Evolutionary conservation across 2,888 invertebrate species (phyloP), one percentile per base, ranked within the genome.

Genomic region (Synergus itoensis): DNA sequence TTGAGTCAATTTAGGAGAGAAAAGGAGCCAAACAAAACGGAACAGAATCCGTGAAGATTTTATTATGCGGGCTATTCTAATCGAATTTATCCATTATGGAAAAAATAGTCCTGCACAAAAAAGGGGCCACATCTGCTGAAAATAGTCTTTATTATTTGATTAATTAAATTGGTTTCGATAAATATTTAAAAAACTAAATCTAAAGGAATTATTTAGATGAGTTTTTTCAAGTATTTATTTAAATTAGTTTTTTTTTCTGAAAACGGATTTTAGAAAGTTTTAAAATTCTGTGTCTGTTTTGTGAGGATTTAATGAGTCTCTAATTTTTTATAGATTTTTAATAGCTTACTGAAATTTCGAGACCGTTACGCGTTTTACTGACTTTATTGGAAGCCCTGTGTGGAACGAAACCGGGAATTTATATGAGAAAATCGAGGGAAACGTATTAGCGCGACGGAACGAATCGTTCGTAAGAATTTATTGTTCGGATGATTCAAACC

Each of bases 401-500:
- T 67, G 67, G 67, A 67, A 67, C 67, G 67, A 67, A 67, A 45
- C 18, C 12, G 12, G 14, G 43, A 65, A 40, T 65, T 65, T 41
- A 41, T 76, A 53, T 75, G 79, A 64, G 63, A 76, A 81, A 81
- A 76, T 57, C 64, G 73, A 80, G 79, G 64, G 81, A 80, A 80
- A 64, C 80, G 67, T 80, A 69, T 80, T 73, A 73, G 9, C 53
- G 21, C 80, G 67, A 77, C 28, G 79, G 77, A 79, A 79, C 81
- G 80, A 82, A 83, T 81, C 63, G 67, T 76, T 75, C 21, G 64
- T 69, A 64, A 41, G 79, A 80, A 84, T 82, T 84, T 82, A 81
- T 81, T 79, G 78, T 84, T 80, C 81, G 82, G 78, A 82, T 82
- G 82, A 81, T 84, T 81, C 78, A 79, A 65, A 78, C 69, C 82